Percentiles rank a stretch among this genome's conserved stretches.
Conservation (phyloP, 2,113 vertebrate genomes). For the Heteronetta atricapilla region DNA sequence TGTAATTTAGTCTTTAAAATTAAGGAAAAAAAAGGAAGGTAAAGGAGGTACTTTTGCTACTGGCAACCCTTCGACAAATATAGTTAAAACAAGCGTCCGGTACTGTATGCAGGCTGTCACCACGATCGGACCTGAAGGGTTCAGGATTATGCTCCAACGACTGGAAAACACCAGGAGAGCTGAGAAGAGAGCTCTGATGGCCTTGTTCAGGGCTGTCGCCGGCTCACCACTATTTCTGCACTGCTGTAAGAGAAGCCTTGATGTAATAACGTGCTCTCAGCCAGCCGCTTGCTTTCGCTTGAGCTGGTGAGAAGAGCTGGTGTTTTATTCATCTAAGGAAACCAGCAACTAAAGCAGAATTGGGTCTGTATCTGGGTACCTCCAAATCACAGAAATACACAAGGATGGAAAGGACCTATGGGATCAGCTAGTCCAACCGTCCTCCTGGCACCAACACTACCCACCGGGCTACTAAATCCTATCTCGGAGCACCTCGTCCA, state of each 20-base stretch:
- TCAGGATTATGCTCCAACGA: not conserved
- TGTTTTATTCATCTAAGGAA: not conserved
- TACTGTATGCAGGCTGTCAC: no score
- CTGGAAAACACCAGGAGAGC: not conserved
- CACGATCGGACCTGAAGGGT: rapidly evolving
- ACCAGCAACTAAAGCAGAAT: not conserved
- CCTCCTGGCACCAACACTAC: no score
- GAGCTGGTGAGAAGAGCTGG: not conserved
- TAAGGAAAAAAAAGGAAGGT: not conserved
- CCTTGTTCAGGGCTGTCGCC: not conserved
- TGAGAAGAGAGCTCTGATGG: no score
- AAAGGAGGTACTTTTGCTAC: no score
- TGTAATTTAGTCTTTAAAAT: not conserved
- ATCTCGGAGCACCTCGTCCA: no score
- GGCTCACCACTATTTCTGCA: not conserved
- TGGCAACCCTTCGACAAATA: no score
- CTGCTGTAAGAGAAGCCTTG: not conserved
- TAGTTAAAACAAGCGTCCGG: not conserved
- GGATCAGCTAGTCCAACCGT: no score
- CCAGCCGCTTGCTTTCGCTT: not conserved
- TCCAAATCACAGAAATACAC: not conserved
- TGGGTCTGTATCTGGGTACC: not conserved
- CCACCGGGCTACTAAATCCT: no score
- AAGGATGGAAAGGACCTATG: no score
- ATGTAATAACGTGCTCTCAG: rapidly evolving